Conservation (phyloP, 2,888 invertebrate species). For the Heliconius sara region DNA sequence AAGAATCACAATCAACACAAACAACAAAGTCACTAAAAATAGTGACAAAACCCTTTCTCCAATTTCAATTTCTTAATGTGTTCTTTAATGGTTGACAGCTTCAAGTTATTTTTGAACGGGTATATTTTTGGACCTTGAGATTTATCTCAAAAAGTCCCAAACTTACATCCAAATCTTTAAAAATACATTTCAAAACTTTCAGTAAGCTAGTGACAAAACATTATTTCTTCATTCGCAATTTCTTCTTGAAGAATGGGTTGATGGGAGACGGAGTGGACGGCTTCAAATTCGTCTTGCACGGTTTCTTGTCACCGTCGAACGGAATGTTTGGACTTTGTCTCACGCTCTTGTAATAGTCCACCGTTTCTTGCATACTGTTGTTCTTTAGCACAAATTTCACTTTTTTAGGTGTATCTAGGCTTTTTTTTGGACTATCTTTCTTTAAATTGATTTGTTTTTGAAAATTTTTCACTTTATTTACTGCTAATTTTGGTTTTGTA, state of each 20-base stretch:
- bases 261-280: constrained; percentile 88
- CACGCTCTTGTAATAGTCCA: constrained; percentile 89
- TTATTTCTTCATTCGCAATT: constrained; percentile 37
- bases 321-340: constrained; percentile 89
- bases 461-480: constrained; percentile 65
- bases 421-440: constrained; percentile 49
- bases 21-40: not conserved
- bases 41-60: constrained; percentile 13
- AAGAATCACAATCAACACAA: not conserved
- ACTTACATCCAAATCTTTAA: not conserved
- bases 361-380: constrained; percentile 88
- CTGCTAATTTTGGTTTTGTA: constrained; percentile 43
- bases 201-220: not conserved
- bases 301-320: constrained; percentile 88
- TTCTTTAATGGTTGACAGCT: constrained; percentile 87
- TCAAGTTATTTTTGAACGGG: constrained; percentile 89
- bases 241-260: constrained; percentile 89
- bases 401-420: constrained; percentile 80
- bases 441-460: constrained; percentile 55
- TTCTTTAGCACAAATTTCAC: constrained; percentile 89
- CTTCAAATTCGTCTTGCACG: constrained; percentile 89
- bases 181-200: not conserved
- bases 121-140: not conserved
- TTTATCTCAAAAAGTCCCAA: not conserved
- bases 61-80: constrained; percentile 76